Base-by-base conservation (phyloP, 2,113 vertebrate genomes). In the Leptobrachium leishanense region DNA sequence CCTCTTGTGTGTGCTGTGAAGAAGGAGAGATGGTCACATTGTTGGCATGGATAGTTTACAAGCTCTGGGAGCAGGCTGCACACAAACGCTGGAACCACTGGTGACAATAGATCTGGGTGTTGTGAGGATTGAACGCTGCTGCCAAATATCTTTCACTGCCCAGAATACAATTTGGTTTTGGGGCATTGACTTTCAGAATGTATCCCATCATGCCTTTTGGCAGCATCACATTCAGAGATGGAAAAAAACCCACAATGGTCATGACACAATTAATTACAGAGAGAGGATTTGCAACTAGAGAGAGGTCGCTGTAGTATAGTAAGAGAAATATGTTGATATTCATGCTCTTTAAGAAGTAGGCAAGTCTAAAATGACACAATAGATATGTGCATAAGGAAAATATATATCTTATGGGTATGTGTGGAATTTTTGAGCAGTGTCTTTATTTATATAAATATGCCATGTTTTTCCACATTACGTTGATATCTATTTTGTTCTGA, bases 131-230 rank as follows among this genome's bases (percentile, higher is more conserved):
- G 77, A 79, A 1, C 10, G 6, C 70, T 11, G 68, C 43, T 67
- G 83, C 57, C 82, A 2, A 73, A 6, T 2, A 15, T 69, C 8
- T 59, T 1, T 74, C 42, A 46, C 84, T 83, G 81, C 57, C 86
- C 82, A 42, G 73, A 5, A n/a, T 59, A 7, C 74, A 82, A 82
- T 57, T 75, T 72, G 72, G 81, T 85, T 85, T 67, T 74, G 79
- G 83, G 82, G 1, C 72, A 86, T 88, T 59, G 84, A 88, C 70
- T 80, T 39, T 12, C 62, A 74, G 83, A 77, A 81, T 68, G 66
- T 62, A 74, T 81, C 78, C 72, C 78, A 62, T 68, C 71, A 74
- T 74, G 78, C 78, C 78, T 57, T 13, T 10, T 75, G 43, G 68
- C 55, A 54, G 72, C 82, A 77, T 63, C 44, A 69, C 70, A 15